A percentile compares a stretch with the other conserved stretches of the same genome.
These are phyloP conservation scores for Aelia acuminata DNA, from an alignment of 2,888 invertebrate species.

Conservation along the genomic window DNA sequence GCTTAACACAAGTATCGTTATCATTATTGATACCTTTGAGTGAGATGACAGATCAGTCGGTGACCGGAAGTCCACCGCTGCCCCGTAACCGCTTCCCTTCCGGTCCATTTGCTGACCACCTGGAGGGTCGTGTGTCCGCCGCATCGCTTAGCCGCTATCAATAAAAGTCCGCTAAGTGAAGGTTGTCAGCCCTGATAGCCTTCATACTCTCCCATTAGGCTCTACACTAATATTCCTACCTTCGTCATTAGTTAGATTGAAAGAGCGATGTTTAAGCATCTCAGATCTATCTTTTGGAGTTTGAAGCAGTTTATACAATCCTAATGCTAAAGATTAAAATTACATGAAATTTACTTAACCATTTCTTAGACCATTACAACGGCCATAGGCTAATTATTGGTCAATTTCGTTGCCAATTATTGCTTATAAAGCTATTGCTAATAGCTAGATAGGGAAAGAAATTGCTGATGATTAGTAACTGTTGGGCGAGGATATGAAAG, in stretches of 20 bases:
- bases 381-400: no score
- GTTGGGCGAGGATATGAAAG: no score
- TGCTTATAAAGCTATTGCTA: no score
- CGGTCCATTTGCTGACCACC: constrained; percentile 1
- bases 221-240: neutral
- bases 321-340: neutral
- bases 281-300: neutral
- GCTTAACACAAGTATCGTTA: constrained; percentile 2
- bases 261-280: neutral
- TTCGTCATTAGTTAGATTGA: neutral
- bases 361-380: no score
- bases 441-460: no score
- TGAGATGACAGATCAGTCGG: neutral
- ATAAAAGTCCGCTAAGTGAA: neutral
- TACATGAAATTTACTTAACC: no score
- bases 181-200: neutral
- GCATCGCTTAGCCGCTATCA: neutral
- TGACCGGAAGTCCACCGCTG: constrained; percentile 35
- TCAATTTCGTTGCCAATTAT: no score
- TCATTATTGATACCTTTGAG: neutral
- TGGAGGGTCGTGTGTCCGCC: neutral
- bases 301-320: neutral
- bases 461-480: no score
- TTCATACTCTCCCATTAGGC: neutral
- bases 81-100: neutral